These are phyloP conservation scores for Neolamprologus fasciatus DNA, from an alignment of 2,113 vertebrate species.

Conservation along the genomic window DNA sequence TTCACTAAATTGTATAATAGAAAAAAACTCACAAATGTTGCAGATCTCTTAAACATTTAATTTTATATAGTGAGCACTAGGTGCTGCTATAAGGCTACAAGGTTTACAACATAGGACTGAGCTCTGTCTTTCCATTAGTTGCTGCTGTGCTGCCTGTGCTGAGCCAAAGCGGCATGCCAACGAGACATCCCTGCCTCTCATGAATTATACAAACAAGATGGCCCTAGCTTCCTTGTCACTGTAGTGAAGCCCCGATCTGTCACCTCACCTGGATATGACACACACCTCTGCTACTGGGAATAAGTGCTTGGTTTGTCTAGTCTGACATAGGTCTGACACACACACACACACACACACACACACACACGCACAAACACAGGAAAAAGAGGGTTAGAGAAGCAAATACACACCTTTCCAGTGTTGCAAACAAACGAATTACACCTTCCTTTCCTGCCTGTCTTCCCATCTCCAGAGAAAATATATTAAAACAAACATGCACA, in stretches of 20 bases:
- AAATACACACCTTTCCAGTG: slow-evolving; percentile 12
- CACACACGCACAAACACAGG: background rate
- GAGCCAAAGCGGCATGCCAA: slow-evolving; percentile 12
- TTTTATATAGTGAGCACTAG: slow-evolving; percentile 31
- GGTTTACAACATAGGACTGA: slow-evolving; percentile 4
- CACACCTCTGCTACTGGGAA: slow-evolving; percentile 23
- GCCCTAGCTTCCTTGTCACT: slow-evolving; percentile 35
- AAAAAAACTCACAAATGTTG: accelerated
- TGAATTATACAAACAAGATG: slow-evolving; percentile 49
- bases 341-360: background rate
- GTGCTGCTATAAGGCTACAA: slow-evolving; percentile 38
- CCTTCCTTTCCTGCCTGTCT: background rate
- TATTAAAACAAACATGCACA: background rate
- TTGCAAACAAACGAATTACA: slow-evolving; percentile 28
- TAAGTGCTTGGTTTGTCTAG: slow-evolving; percentile 46
- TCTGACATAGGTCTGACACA: background rate
- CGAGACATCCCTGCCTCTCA: slow-evolving; percentile 23
- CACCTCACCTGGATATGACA: slow-evolving; percentile 51
- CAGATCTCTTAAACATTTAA: background rate
- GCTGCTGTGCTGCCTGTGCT: slow-evolving; percentile 8
- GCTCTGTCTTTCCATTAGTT: slow-evolving; percentile 5
- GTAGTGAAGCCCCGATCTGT: slow-evolving; percentile 38
- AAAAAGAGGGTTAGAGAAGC: background rate
- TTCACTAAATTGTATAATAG: background rate
- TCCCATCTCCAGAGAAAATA: background rate